Percentiles rank a stretch among this genome's conserved stretches.
phyloP scores from a whole-genome alignment of 2,113 vertebrate species.

The Lontra canadensis region DNA sequence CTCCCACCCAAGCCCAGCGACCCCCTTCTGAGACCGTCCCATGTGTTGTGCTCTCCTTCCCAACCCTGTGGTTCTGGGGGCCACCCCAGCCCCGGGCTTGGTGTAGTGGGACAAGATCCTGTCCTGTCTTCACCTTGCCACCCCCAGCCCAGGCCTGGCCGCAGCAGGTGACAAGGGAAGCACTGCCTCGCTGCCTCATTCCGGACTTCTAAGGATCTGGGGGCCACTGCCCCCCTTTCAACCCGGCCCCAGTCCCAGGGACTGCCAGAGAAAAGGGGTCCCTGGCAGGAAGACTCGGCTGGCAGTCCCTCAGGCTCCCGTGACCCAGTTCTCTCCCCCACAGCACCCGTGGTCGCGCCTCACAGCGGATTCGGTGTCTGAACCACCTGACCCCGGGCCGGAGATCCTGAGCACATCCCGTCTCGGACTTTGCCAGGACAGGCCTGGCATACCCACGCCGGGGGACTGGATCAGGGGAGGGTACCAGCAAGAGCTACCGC shows the following conservation, averaged over 20 bases:
- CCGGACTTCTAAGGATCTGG: not conserved
- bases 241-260: not conserved
- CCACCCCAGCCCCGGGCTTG: not conserved
- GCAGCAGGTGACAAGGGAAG: not conserved
- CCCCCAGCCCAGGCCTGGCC: not conserved
- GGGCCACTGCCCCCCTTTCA: not conserved
- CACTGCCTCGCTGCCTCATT: fast-evolving
- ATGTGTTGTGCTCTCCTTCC: not conserved
- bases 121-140: no score
- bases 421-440: not conserved
- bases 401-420: not conserved
- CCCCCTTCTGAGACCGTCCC: fast-evolving
- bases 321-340: not conserved
- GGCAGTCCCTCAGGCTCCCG: not conserved
- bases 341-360: not conserved
- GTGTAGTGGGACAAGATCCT: not conserved
- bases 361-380: not conserved
- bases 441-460: not conserved
- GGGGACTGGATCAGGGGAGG: not conserved
- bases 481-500: not conserved
- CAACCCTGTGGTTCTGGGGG: not conserved
- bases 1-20: not conserved
- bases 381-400: not conserved
- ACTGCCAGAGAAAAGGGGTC: not conserved
- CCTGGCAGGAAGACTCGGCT: not conserved